Base-by-base conservation (phyloP, 2,113 vertebrate genomes). In the Myocastor coypus region DNA sequence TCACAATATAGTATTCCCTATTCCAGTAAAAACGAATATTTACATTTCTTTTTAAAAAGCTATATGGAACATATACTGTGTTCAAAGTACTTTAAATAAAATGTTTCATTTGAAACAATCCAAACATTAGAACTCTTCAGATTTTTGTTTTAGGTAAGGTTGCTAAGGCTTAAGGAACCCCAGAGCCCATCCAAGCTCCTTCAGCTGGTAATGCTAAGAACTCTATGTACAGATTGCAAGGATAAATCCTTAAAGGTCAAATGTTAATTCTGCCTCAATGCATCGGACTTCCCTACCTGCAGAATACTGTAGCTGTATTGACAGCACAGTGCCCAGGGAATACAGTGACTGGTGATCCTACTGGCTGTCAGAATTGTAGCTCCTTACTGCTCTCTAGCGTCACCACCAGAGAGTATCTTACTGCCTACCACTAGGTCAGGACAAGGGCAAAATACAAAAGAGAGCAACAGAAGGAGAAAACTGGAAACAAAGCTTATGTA, bases 21-120 rank as follows among this genome's bases (percentile, higher is more conserved):
- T 57, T 52, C 37, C 8, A 22, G 14, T 57, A 37, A 82, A 80
- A 87, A 80, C 28, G 26, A 68, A 81, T 55, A 69, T 26, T 90
- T 71, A 32, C 13, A 4, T 89, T 87, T 80, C 7, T 93, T 94
- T 95, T 19, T 19, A 28, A 42, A 37, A 61, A 86, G 3, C 6
- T 73, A 86, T 16, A 78, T 12, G 61, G 55, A 73, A 5, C 24
- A 20, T n/a, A 5, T 30, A 46, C 26, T 17, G 0, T 40, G 3
- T 63, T 80, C 14, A 24, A 46, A 66, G 57, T 30, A 4, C 61
- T 73, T 83, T 59, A 63, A 92, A 28, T 68, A 46, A 89, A 80
- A 66, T 73, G 10, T 66, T 94, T 94, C 22, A n/a, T 95, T 86
- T 87, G 73, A 89, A 83, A 75, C 11, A 66, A 20, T 9, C 11